Evolutionary conservation across 2,113 vertebrate genomes (phyloP), one percentile per base, ranked within the genome.

Genomic region (Trematocara zebra): DNA sequence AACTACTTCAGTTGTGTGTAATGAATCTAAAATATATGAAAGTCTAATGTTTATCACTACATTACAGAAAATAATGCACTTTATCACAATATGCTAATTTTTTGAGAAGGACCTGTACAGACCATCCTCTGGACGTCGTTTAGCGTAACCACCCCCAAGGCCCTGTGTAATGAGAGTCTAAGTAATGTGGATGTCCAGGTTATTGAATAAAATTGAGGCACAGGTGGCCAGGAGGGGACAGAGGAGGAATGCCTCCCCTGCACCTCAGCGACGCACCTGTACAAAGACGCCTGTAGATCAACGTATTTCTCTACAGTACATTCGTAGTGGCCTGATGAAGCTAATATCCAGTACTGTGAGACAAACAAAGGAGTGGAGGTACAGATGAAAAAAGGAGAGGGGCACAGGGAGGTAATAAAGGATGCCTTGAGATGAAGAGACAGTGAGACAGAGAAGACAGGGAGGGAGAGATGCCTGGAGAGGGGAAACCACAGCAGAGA

Each of bases 401-500:
- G 20, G 59, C 31, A 78, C 7, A n/a, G 18, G 15, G 20, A 76
- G 51, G 6, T 56, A 56, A 78, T 12, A 33, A 67, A 15, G 40
- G 80, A 57, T 51, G 23, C 52, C 52, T 7, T 72, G 17, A 14
- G 56, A 49, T 7, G 78, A 15, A 28, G 33, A 72, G 51, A 83
- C 9, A 6, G 40, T 40, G n/a, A 52, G 49, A 83, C 4, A 57
- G 11, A 82, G 67, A 57, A 56, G 44, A 78, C 35, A 59, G 20
- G 20, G 42, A 76, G 11, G 74, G 23, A 26, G 11, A 26, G 31
- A 53, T 76, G 26, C 40, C 47, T 44, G 9, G 81, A 42, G 40
- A 35, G 69, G 59, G 80, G 78, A 91, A 86, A 61, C 78, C 87
- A 90, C 74, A 67, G 81, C 11, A 37, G 87, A 93, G 86, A 91